These are phyloP conservation scores for Vidua chalybeata DNA, from an alignment of 2,113 vertebrate genomes.

Conservation along the genomic window DNA sequence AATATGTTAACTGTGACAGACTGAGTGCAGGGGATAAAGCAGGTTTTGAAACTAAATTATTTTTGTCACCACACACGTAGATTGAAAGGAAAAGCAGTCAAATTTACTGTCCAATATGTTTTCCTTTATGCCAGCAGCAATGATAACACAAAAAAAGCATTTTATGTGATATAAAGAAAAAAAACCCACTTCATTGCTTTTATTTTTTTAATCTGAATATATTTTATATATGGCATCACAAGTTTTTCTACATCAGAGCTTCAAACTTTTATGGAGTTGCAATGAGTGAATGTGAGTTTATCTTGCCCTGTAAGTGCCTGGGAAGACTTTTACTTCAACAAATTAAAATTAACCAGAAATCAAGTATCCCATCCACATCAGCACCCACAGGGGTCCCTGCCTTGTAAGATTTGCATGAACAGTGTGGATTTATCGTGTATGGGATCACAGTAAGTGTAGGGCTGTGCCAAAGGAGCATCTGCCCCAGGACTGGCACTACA, in stretches of 20 bases:
- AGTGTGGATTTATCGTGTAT: neutral
- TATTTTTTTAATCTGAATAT: neutral
- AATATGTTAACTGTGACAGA: neutral
- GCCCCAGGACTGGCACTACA: neutral
- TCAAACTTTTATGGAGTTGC: neutral
- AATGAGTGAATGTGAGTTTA: neutral
- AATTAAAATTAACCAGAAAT: neutral
- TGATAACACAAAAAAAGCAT: neutral
- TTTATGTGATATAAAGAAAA: neutral
- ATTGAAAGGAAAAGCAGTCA: neutral
- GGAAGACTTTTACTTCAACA: neutral
- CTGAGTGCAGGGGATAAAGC: neutral
- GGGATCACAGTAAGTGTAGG: neutral
- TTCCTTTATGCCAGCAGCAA: neutral
- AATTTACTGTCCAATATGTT: neutral
- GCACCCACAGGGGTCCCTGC: neutral
- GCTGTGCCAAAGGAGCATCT: fast-evolving
- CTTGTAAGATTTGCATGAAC: neutral
- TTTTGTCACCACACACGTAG: neutral
- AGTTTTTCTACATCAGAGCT: neutral
- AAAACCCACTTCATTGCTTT: fast-evolving
- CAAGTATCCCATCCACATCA: neutral
- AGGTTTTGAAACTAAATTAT: neutral
- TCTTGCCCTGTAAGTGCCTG: neutral
- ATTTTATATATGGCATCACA: neutral